These are phyloP conservation scores for Aporophyla nigra DNA, from an alignment of 2,888 invertebrate species.

Conservation along the genomic window DNA sequence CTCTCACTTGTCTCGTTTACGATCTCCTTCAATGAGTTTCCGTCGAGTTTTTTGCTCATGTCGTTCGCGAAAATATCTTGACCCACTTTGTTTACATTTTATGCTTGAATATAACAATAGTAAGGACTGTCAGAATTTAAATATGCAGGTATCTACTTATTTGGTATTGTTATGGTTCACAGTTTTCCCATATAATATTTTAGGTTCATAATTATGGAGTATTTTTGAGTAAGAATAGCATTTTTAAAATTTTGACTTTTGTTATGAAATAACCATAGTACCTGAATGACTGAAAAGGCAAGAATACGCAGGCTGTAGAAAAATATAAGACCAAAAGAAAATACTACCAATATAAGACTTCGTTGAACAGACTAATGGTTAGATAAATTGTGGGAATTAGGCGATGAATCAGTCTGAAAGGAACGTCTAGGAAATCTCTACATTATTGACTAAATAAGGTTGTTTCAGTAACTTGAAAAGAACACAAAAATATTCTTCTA, in stretches of 20 bases:
- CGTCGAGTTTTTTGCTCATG: constrained; percentile 44
- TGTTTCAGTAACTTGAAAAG: neutral
- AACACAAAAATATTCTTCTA: neutral
- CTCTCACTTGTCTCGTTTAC: constrained; percentile 56
- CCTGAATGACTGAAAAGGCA: neutral
- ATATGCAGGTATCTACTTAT: constrained; percentile 17
- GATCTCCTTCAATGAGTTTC: constrained; percentile 52
- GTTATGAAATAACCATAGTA: neutral
- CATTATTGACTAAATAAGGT: neutral
- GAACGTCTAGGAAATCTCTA: constrained; percentile 8
- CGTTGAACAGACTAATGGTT: neutral
- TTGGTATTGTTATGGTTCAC: constrained; percentile 20
- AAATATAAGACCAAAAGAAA: neutral
- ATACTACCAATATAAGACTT: neutral
- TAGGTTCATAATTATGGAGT: neutral
- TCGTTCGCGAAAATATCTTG: constrained; percentile 56
- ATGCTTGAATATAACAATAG: constrained; percentile 31
- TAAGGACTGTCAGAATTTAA: constrained; percentile 9
- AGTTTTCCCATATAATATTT: constrained; percentile 11
- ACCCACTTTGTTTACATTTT: constrained; percentile 49
- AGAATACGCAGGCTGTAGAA: neutral
- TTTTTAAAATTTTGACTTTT: neutral
- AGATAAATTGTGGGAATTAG: constrained; percentile 9
- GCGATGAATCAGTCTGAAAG: constrained; percentile 5
- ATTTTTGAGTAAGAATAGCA: neutral